A percentile compares a stretch with the other conserved stretches of the same genome.
phyloP scores from a whole-genome alignment of 2,797 vertebrate species.

The Geotrypetes seraphini region DNA sequence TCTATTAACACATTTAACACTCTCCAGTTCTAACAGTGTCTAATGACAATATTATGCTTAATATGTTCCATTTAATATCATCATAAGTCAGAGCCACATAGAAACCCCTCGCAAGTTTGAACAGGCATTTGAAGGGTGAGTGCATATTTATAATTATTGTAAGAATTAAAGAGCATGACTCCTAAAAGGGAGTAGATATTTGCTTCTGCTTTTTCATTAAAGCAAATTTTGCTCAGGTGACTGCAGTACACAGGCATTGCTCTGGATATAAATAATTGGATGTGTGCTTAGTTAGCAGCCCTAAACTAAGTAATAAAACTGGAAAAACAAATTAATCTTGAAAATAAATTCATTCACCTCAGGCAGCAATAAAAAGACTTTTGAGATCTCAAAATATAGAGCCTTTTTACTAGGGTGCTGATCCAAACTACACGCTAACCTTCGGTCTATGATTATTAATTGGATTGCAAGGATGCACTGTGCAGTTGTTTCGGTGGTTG shows the following conservation, averaged over 20 bases:
- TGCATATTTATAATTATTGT: not conserved
- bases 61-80: no score
- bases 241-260: not conserved
- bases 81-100: no score
- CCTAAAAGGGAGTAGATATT: not conserved
- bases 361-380: not conserved
- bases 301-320: not conserved
- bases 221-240: constrained; percentile 6
- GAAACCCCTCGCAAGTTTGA: no score
- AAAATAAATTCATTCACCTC: not conserved
- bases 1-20: no score
- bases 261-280: not conserved
- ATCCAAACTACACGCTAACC: constrained; percentile 3
- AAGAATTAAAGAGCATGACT: not conserved
- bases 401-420: not conserved
- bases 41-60: no score
- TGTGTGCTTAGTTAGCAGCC: constrained; percentile 6
- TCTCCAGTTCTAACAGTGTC: no score
- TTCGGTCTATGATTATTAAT: constrained; percentile 4
- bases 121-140: not conserved
- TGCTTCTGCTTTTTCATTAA: not conserved
- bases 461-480: not conserved
- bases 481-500: constrained; percentile 9
- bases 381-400: not conserved
- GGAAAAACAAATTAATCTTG: constrained; percentile 1